Conservation (phyloP, 2,888 invertebrate species). For the Cryptus armator region DNA sequence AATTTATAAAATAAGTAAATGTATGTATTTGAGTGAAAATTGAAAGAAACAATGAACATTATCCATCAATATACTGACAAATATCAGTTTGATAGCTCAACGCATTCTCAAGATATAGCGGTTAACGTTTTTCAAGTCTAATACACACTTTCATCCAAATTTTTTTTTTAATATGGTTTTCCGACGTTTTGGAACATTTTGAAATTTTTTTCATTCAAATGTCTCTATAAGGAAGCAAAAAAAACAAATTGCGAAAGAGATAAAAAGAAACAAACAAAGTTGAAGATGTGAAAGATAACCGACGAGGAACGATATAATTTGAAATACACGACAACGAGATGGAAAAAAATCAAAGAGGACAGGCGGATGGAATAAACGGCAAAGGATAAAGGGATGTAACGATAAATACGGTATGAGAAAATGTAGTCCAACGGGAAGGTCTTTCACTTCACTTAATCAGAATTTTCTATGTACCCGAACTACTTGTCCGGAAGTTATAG, state of each 20-base stretch:
- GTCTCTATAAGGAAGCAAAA: not conserved
- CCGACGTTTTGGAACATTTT: no score
- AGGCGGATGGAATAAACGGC: not conserved
- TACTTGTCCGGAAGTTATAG: not conserved
- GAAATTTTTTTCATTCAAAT: not conserved
- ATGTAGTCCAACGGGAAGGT: not conserved
- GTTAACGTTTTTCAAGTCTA: no score
- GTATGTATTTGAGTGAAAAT: no score
- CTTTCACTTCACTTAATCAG: slow-evolving; percentile 13
- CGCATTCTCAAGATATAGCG: no score
- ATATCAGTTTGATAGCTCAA: no score
- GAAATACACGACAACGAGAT: not conserved
- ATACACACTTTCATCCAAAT: no score
- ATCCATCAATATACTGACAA: no score
- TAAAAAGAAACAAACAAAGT: not conserved
- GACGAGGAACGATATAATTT: not conserved
- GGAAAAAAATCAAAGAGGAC: not conserved
- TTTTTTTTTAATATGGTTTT: no score
- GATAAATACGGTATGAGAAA: slow-evolving; percentile 14
- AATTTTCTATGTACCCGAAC: not conserved
- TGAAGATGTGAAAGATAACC: not conserved
- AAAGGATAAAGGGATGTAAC: not conserved
- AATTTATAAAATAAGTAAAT: no score
- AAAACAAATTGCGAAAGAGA: not conserved
- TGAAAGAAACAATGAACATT: no score